Base-by-base conservation (phyloP, 2,113 vertebrate species). In the Macquaria australasica region DNA sequence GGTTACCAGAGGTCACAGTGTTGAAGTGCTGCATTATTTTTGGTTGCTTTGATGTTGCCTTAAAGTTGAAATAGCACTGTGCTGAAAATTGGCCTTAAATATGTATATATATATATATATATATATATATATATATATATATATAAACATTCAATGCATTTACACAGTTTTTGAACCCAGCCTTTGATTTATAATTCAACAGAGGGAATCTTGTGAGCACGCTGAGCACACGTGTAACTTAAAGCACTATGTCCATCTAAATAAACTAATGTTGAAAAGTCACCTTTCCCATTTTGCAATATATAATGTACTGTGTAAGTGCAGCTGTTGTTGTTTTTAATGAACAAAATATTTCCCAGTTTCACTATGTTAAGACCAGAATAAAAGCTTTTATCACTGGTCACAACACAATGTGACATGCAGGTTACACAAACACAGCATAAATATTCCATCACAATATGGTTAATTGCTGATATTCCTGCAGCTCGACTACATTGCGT, bases 1-100 rank as follows among this genome's bases (percentile, higher is more conserved):
- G 85, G 83, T 88, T 79, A 88, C 68, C 87, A 91, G 92, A 93
- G 84, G 81, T 90, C 79, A 89, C 3, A 20, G 83, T 83, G 88
- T 75, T 87, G 83, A 90, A 82, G 84, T 81, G 50, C 84, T 75
- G 63, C 53, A 6, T 68, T 28, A 7, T 59, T 31, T 72, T 25
- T 63, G 14, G n/a, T 45, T 70, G 67, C 55, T 87, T 80, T 71
- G 56, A 72, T 77, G 67, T 68, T 80, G 62, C 25, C 34, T 51
- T 43, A 1, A 21, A 60, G 55, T 43, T 60, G 6, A 84, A n/a
- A 48, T n/a, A 68, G 14, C 7, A 15, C n/a, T 4, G 20, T 64
- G 48, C 66, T 69, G 12, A 75, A 75, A 83, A 64, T n/a, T 20
- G 20, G 34, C 39, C n/a, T 60, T 14, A n/a, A n/a, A n/a, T n/a